Evolutionary conservation across 2,113 vertebrate species (phyloP), one percentile per base, ranked within the genome.

Genomic region (Dunckerocampus dactyliophorus): DNA sequence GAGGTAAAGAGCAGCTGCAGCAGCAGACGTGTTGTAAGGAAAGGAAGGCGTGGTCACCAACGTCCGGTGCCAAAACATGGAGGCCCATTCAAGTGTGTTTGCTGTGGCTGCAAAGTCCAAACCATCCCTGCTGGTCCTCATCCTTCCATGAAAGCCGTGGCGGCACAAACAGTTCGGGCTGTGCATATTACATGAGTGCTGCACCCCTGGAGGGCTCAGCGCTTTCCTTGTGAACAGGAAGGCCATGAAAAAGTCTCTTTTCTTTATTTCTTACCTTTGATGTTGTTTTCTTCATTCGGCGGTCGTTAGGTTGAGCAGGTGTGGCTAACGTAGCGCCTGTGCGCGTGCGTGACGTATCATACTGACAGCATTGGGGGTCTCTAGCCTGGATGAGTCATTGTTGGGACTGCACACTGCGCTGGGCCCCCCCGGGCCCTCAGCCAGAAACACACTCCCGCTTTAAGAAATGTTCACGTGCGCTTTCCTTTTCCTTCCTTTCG

Each of bases 171-270:
- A 71, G 17, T 53, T 63, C 67, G 59, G 65, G 63, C 68, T 67
- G 85, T 88, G 72, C 82, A 88, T 88, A 84, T 87, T 88, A 60
- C 82, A 89, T 88, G 85, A 89, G 82, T 71, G 64, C 78, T 82
- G 74, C 72, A 83, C 74, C 64, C 82, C 77, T 72, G 75, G 85
- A 82, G 76, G 74, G 77, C 76, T 77, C 71, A 62, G 52, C 58
- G 71, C 68, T 34, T 8, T 34, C 31, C 4, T 34, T 34, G 4
- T 47, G 59, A 82, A 79, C 69, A 67, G 53, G 47, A 34, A 28
- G 2, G 24, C 63, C 80, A 76, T 75, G 82, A 77, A 65, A 71
- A 45, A 71, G 39, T 43, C 39, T 14, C 3, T 13, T 13, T 34
- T 34, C 31, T 34, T 7, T 34, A 34, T 34, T 34, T 34, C 24